Evolutionary conservation across 2,113 vertebrate species (phyloP).

Genomic region (Gnathonemus longibarbis): DNA sequence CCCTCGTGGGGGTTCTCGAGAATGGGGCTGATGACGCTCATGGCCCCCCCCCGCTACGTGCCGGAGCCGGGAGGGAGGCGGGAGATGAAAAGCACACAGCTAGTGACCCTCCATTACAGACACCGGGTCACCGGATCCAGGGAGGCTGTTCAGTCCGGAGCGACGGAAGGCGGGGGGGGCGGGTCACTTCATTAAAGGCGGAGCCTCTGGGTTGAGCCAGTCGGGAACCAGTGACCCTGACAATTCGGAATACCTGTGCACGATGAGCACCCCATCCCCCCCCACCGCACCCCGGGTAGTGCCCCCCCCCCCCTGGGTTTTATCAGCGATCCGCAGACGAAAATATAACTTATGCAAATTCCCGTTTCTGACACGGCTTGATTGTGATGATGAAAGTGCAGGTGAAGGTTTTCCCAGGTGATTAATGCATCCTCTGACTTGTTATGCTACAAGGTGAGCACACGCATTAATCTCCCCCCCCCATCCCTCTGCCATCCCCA

Average conservation of each 20-base stretch:
- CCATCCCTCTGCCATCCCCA: neutral
- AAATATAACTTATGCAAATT: slow-evolving; percentile 36
- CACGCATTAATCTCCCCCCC: slow-evolving; percentile 62
- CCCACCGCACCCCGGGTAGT: neutral
- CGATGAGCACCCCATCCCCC: neutral
- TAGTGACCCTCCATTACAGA: neutral
- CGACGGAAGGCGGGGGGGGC: neutral
- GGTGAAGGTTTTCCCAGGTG: slow-evolving; percentile 41
- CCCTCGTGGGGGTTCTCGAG: neutral
- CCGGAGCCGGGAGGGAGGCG: slow-evolving; percentile 14
- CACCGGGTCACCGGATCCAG: neutral
- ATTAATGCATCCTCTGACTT: slow-evolving; percentile 60
- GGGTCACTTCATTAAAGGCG: neutral
- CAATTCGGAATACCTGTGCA: neutral
- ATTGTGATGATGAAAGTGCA: slow-evolving; percentile 24
- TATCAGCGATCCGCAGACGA: slow-evolving; percentile 32
- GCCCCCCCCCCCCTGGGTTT: slow-evolving; percentile 1
- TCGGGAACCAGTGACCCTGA: neutral
- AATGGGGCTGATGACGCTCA: neutral
- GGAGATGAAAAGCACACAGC: neutral
- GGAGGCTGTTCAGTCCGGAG: neutral
- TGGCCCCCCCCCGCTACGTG: neutral
- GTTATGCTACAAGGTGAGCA: slow-evolving; percentile 74
- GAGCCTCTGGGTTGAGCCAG: neutral
- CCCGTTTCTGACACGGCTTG: slow-evolving; percentile 28